phyloP scores from a whole-genome alignment of 2,888 invertebrate genomes.

The Lepidocyrtinus sp. region DNA sequence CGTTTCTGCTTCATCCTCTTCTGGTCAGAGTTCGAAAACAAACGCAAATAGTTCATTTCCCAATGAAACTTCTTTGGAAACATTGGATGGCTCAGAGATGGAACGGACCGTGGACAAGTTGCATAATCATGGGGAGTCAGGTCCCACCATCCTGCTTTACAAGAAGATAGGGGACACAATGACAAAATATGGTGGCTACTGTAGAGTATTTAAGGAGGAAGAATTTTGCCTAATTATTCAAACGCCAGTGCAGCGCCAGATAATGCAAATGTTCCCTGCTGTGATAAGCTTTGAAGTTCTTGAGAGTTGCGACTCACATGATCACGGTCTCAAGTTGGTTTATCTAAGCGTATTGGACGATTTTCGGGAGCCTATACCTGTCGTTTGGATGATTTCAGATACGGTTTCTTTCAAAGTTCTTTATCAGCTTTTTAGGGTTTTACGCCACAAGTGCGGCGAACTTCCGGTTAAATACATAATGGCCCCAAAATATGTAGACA shows the following conservation, averaged over 20 bases:
- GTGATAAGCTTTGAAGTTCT: conserved; percentile 61
- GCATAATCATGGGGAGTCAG: conserved; percentile 64
- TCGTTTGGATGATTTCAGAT: conserved; percentile 65
- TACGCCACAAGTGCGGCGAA: conserved; percentile 59
- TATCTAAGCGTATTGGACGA: conserved; percentile 64
- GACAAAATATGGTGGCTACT: conserved; percentile 52
- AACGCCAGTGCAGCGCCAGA: conserved; percentile 67
- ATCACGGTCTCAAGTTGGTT: conserved; percentile 56
- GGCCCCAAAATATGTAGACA: conserved; percentile 54
- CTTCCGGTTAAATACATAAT: conserved; percentile 54
- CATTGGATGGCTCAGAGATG: too few species aligned
- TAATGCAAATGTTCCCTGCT: conserved; percentile 64
- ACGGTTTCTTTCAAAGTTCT: conserved; percentile 42
- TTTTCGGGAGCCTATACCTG: conserved; percentile 65
- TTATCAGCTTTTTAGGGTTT: conserved; percentile 51
- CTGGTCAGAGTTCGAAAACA: too few species aligned
- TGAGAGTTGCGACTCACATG: conserved; percentile 50
- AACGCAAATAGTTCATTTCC: too few species aligned
- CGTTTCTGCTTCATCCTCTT: too few species aligned
- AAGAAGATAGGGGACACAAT: conserved; percentile 54
- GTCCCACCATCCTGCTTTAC: conserved; percentile 65
- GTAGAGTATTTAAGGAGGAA: conserved; percentile 34
- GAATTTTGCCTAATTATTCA: conserved; percentile 66
- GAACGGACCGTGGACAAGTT: conserved; percentile 59
- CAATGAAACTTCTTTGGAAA: too few species aligned